These are phyloP conservation scores for Hydrolagus colliei DNA, from an alignment of 2,797 vertebrate genomes.

Conservation along the genomic window DNA sequence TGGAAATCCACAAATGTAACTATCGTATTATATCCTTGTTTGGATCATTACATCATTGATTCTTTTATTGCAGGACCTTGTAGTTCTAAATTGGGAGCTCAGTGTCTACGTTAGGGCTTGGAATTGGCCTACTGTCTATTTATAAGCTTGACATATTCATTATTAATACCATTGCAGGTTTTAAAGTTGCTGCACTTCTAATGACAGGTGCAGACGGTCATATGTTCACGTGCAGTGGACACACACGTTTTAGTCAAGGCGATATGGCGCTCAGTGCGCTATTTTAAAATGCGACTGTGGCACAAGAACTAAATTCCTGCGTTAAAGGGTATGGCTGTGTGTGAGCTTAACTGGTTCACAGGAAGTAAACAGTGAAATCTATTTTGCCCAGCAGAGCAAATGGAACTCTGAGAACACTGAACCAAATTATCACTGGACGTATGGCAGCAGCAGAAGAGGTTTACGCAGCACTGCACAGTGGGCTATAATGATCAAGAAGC, in stretches of 20 bases:
- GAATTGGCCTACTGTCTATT: constrained; percentile 10
- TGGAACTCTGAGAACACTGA: not conserved
- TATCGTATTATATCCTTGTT: not conserved
- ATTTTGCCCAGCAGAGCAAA: not conserved
- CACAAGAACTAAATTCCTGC: too few relatives aligned
- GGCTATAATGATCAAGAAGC: not conserved
- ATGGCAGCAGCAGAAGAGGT: not conserved
- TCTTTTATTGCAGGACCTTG: not conserved
- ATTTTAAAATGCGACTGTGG: not conserved
- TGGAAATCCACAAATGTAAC: not conserved
- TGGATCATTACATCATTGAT: not conserved
- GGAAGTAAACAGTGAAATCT: not conserved
- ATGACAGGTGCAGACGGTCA: not conserved
- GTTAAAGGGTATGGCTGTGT: not conserved
- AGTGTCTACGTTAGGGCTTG: constrained; percentile 5
- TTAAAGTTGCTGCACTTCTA: not conserved
- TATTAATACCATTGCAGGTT: not conserved
- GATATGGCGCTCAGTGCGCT: too few relatives aligned
- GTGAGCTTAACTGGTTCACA: not conserved
- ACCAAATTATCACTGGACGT: not conserved
- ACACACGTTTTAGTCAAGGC: not conserved
- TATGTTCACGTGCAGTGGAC: not conserved
- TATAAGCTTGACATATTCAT: not conserved
- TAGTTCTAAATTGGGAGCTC: not conserved
- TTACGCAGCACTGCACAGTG: not conserved